Evolutionary conservation across 2,888 invertebrate species (phyloP), one percentile per base, ranked within the genome.

Genomic region (Troilus luridus): DNA sequence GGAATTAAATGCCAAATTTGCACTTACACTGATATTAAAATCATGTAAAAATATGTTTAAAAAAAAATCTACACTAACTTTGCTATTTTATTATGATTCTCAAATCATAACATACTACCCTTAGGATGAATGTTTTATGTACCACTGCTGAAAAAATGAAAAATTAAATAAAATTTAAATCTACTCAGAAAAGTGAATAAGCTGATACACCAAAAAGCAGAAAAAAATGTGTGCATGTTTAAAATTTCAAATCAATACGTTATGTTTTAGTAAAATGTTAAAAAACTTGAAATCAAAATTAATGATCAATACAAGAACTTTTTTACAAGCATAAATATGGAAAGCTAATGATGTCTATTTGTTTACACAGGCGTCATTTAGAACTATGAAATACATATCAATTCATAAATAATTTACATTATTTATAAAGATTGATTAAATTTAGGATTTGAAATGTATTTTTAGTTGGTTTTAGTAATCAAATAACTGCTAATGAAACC

Each of bases 1-100:
- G 72, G 72, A 77, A 77, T 77, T 77, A 77, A 77, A 77, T 77
- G 41, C 72, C 72, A 77, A 72, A 77, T 41, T 77, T 77, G 72
- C 72, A 77, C 72, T 77, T 41, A 77, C 72, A 77, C 10, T 77
- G 27, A 77, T 41, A 77, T 77, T 41, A 41, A 17, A 19, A 1
- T 77, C 72, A 77, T 19, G 19, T 27, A 67, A 24, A 24, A 77
- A 7, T 8, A 3, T 24, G 12, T 24, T 67, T 77, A 17, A 77
- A 41, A 19, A 12, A 41, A 41, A 77, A 77, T 67, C 0, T 24
- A 6, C 19, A 77, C 8, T 41, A 41, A 41, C 14, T 77, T 27
- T 41, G 17, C 24, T 77, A 77, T 77, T 41, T 17, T 27, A 77
- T 24, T 0, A 77, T 41, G 27, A 77, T 77, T 77, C 10, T 41